Conservation (phyloP, 2,888 invertebrate genomes). For the Xanthorhoe spadicearia region DNA sequence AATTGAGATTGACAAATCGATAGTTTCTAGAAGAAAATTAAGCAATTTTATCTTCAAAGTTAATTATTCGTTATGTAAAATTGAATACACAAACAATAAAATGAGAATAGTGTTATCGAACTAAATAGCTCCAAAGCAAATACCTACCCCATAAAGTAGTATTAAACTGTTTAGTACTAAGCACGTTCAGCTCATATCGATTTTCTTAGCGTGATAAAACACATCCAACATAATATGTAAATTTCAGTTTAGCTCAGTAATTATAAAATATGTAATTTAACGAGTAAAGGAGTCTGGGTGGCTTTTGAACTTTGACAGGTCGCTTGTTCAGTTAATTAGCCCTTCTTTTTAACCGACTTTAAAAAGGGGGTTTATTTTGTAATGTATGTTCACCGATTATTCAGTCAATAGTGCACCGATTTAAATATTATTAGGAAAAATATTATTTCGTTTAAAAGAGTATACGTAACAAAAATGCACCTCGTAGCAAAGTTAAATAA, state of each 20-base stretch:
- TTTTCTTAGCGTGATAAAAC: constrained; percentile 1
- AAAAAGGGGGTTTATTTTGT: too few relatives aligned
- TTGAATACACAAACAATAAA: too few relatives aligned
- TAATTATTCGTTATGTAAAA: too few relatives aligned
- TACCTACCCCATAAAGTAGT: too few relatives aligned
- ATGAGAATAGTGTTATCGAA: too few relatives aligned
- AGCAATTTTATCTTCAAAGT: too few relatives aligned
- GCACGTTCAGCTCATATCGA: not conserved
- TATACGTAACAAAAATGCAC: not conserved
- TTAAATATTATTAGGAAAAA: not conserved
- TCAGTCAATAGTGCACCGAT: too few relatives aligned
- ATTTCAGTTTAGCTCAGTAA: not conserved
- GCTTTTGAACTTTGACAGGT: not conserved
- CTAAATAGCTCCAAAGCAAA: too few relatives aligned
- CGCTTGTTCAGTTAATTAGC: not conserved
- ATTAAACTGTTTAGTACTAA: not conserved
- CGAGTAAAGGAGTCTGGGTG: not conserved
- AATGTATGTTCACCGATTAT: too few relatives aligned
- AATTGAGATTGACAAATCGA: too few relatives aligned
- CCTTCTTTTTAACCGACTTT: too few relatives aligned
- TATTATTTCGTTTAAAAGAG: not conserved
- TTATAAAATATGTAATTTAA: not conserved
- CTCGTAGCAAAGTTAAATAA: not conserved
- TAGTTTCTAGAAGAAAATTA: too few relatives aligned
- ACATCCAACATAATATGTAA: not conserved